A percentile compares a stretch with the other conserved stretches of the same genome.
Evolutionary conservation across 2,113 vertebrate species (phyloP).

Genomic region (Pygoscelis antarcticus): DNA sequence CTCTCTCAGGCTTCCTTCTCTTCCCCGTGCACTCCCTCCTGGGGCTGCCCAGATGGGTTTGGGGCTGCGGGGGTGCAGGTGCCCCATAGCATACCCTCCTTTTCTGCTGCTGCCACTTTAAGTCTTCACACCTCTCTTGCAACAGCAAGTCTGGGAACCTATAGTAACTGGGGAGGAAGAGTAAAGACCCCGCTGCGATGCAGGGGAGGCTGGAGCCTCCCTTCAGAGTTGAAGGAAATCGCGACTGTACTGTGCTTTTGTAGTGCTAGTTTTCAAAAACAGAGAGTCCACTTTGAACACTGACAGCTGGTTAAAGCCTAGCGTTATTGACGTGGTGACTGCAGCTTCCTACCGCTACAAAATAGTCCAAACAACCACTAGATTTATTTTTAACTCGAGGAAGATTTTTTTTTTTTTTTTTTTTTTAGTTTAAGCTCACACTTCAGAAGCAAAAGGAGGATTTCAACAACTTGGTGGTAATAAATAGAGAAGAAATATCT

Average conservation of each 20-base stretch:
- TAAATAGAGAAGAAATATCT: not conserved
- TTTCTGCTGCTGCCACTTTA: not conserved
- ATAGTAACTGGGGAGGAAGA: not conserved
- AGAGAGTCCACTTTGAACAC: not conserved
- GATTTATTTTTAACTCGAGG: constrained; percentile 23
- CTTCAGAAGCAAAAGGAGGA: not conserved
- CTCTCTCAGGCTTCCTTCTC: not conserved
- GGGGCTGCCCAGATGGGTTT: not conserved
- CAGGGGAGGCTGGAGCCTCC: not conserved
- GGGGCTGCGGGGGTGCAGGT: not conserved
- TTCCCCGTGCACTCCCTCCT: fast-evolving
- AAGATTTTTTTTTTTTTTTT: not conserved
- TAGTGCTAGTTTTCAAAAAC: not conserved
- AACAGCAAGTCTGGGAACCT: not conserved
- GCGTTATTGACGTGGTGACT: not conserved
- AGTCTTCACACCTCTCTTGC: not conserved
- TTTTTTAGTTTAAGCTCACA: not conserved
- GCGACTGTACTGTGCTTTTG: fast-evolving
- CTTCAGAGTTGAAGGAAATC: not conserved
- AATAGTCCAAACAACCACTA: not conserved
- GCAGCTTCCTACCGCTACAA: not conserved
- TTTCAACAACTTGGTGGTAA: not conserved
- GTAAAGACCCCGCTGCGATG: not conserved
- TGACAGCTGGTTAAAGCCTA: not conserved
- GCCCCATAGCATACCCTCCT: not conserved